Base-by-base conservation (phyloP, 2,888 invertebrate species). In the Eucriotettix oculatus region DNA sequence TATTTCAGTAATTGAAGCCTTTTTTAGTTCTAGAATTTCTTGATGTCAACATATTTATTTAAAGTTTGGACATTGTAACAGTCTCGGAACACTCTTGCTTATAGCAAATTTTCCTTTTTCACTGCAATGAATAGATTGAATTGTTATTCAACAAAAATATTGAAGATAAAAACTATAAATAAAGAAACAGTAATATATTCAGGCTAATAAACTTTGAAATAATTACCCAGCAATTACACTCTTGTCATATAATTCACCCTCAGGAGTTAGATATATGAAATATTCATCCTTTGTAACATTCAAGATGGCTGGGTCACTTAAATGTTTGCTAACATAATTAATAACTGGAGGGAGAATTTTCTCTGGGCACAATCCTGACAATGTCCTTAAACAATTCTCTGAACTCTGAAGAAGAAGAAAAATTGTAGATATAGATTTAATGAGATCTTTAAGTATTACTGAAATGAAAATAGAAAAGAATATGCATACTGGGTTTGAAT, bases 241-340 rank as follows among this genome's bases (percentile, higher is more conserved):
- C 75, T 90, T 94, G 74, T 98, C 94, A 71, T 87, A 97, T 0
- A 98, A 78, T 69, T 91, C 89, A 3, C 91, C 94, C 60, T 91
- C 90, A 0, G 94, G 91, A 40, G 88, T 92, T 65, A 87, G 78
- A 74, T 77, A 92, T 7, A 86, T 87, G 65, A 85, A 84, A 71
- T 87, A 90, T 67, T 92, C 89, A 61, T 86, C 85, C 67, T 88
- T 80, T 0, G 88, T 85, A 40, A 95, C 82, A 64, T 80, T 79
- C 58, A 84, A 76, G 65, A 92, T 80, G 61, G 79, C 81, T 0
- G 81, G 74, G 69, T 87, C 81, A 59, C 75, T 78, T 43, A 94
- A 76, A 66, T 83, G 77, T 17, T 72, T 72, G 52, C 78, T 79
- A 10, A 86, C 80, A 64, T 77, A 76, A 10, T 75, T 73, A 43